Evolutionary conservation across 1,140 invertebrate species (phyloP), one percentile per base, ranked within the genome.

Genomic region (Bombyx mandarina): DNA sequence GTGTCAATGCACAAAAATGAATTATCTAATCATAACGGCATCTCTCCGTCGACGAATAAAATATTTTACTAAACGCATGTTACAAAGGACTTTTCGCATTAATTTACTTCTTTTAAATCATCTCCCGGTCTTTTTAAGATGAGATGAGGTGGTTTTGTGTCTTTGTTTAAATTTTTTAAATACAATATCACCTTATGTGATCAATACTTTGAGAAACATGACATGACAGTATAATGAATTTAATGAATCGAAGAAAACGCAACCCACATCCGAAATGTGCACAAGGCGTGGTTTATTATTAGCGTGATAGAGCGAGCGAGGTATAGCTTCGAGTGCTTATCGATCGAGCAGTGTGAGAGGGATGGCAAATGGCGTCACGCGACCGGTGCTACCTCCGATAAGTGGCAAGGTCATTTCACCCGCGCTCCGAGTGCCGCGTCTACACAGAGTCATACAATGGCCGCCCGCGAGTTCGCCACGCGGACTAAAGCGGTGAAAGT

Each of bases 401-500:
- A 75, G 67, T 74, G 70, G 61, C 79, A 85, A 85, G 79, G 82
- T 85, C 82, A 82, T 71, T 71, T 75, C 67, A 72, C 68, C 61
- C 64, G 58, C 55, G 56, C 10, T 59, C 58, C 56, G 48, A 43
- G 61, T 56, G 56, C 45, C 8, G 54, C 54, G 46, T 49, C 54
- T 18, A 43, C 43, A 35, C 26, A 35, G 26, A 35, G 26, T 18
- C 54, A 35, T 35, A 56, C 54, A n/a, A n/a, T 35, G 54, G 26
- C 57, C 58, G 60, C 58, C 62, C 58, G 60, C 61, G 59, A 60
- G 65, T 6, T n/a, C 42, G 43, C 57, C 51, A 60, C 49, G 43
- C 48, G 26, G 26, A 46, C 47, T 52, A 35, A 54, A 54, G 46
- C 43, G 57, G 61, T 63, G 63, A 63, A 66, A 69, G 58, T 35